Evolutionary conservation across 1,140 invertebrate genomes (phyloP), one percentile per base, ranked within the genome.

Genomic region (Megalonaias nervosa): DNA sequence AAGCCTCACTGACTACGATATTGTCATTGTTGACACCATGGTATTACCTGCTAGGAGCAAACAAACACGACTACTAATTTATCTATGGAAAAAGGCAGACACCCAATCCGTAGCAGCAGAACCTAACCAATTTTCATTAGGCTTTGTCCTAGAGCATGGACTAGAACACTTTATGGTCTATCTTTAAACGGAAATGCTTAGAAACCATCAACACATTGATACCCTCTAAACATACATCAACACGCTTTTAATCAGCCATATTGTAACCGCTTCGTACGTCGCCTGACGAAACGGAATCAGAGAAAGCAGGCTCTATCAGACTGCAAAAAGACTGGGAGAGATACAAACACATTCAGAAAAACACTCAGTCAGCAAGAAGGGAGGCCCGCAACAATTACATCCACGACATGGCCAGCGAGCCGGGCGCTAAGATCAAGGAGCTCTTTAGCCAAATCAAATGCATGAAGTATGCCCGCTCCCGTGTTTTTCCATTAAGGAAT

Each of bases 1-100:
- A 16, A 60, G 61, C 6, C 12, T 73, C 17, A 65, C 48, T 71
- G 69, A 71, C n/a, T 57, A 71, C 48, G 59, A 71, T 23, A 61
- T n/a, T 23, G 59, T 61, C 13, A 4, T 61, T 14, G 26, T 61
- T 12, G 69, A 71, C 58, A 60, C 69, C 56, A 23, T 38, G 15
- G 61, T 71, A 17, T 19, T 23, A 11, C 69, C 69, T 12, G 61
- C 15, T 60, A 26, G 69, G 6, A 56, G 61, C 9, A 71, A 71
- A 60, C 69, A 26, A 59, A 59, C 61, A 4, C 23, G n/a, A 9
- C 69, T 56, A 23, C 69, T 15, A 9, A 71, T 71, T 14, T 61
- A 13, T 21, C n/a, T 68, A 55, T 71, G 59, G 69, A 71, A 58
- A 31, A 21, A 71, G 21, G 56, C 69, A 15, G 31, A 71, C 16